These are phyloP conservation scores for Hycleus cichorii DNA, from an alignment of 1,140 invertebrate genomes.

Conservation along the genomic window DNA sequence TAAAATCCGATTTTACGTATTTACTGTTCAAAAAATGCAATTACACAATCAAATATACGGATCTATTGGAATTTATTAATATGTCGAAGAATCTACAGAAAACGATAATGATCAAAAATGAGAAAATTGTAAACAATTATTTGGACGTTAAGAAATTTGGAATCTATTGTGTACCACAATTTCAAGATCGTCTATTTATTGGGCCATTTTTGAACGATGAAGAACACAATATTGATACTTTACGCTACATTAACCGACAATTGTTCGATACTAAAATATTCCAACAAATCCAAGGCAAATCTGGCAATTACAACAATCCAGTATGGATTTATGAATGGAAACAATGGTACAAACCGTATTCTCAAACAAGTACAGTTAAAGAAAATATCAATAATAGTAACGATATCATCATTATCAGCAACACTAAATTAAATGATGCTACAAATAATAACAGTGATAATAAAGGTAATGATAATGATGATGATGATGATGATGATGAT, in stretches of 20 bases:
- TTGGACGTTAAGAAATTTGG: constrained; percentile 22
- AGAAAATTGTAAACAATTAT: background rate
- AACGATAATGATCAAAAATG: constrained; percentile 22
- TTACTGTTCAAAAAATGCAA: constrained; percentile 21
- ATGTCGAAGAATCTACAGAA: constrained; percentile 20
- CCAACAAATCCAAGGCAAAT: constrained; percentile 19
- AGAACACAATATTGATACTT: constrained; percentile 24
- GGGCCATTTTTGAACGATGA: constrained; percentile 26
- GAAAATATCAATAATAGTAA: too few relatives aligned
- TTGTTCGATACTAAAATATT: constrained; percentile 23
- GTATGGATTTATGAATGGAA: constrained; percentile 5
- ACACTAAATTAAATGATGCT: too few relatives aligned
- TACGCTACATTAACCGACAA: constrained; percentile 24
- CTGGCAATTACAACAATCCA: background rate
- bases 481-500: constrained; percentile 5
- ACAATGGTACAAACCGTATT: too few relatives aligned
- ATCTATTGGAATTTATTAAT: constrained; percentile 21
- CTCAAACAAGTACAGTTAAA: too few relatives aligned
- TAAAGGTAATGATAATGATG: background rate
- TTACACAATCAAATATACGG: constrained; percentile 31
- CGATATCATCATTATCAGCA: too few relatives aligned
- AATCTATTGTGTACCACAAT: constrained; percentile 27
- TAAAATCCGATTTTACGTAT: constrained; percentile 29
- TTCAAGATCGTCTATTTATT: constrained; percentile 27
- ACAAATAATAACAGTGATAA: too few relatives aligned